These are phyloP conservation scores for Leptatherina wallacei DNA, from an alignment of 2,797 vertebrate species.

Conservation along the genomic window DNA sequence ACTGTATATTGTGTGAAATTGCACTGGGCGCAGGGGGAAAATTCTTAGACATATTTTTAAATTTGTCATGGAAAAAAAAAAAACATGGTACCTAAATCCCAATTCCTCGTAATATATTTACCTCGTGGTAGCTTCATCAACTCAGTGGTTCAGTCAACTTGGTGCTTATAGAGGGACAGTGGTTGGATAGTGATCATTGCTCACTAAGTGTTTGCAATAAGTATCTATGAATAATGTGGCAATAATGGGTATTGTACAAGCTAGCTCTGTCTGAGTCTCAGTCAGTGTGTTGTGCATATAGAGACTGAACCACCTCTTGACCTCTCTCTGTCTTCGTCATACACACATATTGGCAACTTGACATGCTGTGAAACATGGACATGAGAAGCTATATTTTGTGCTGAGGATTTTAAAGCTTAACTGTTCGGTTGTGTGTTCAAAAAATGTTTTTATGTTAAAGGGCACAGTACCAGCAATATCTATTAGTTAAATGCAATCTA, in stretches of 20 bases:
- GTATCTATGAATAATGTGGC: slow-evolving; percentile 57
- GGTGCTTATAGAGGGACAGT: slow-evolving; percentile 63
- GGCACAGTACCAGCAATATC: slow-evolving; percentile 14
- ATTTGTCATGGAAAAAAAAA: slow-evolving; percentile 57
- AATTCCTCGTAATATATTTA: slow-evolving; percentile 72
- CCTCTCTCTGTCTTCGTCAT: slow-evolving; percentile 34
- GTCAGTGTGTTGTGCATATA: slow-evolving; percentile 41
- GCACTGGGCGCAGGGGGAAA: slow-evolving; percentile 55
- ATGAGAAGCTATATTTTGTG: slow-evolving; percentile 46
- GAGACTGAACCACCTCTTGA: slow-evolving; percentile 35
- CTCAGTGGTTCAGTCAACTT: slow-evolving; percentile 60
- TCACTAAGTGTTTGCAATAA: slow-evolving; percentile 73
- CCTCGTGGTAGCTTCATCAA: slow-evolving; percentile 71
- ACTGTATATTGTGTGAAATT: slow-evolving; percentile 80
- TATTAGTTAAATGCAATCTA: slow-evolving; percentile 53
- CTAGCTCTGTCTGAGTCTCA: slow-evolving; percentile 36
- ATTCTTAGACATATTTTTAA: slow-evolving; percentile 69
- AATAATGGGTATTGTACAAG: slow-evolving; percentile 59
- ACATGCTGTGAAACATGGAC: slow-evolving; percentile 64
- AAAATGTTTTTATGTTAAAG: slow-evolving; percentile 7
- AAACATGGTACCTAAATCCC: slow-evolving; percentile 34
- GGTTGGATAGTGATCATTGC: slow-evolving; percentile 55
- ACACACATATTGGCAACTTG: slow-evolving; percentile 50
- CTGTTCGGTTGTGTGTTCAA: not conserved
- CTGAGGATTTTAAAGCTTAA: slow-evolving; percentile 1